A percentile compares a stretch with the other conserved stretches of the same genome.
These are phyloP conservation scores for Sphyrna mokarran DNA, from an alignment of 2,113 vertebrate genomes.

Conservation along the genomic window DNA sequence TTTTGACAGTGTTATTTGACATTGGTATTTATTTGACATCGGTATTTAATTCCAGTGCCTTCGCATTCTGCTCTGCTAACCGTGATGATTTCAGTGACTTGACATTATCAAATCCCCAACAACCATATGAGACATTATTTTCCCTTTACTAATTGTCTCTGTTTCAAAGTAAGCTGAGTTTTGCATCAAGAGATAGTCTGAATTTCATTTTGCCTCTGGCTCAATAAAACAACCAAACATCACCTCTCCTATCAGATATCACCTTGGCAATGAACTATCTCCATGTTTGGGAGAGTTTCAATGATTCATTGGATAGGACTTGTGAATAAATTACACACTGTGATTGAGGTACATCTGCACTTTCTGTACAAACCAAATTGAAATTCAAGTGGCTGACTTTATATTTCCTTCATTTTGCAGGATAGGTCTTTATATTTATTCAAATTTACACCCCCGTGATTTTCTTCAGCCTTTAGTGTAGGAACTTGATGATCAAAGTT, in stretches of 20 bases:
- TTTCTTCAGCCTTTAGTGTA: neutral
- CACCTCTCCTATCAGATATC: neutral
- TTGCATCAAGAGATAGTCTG: neutral
- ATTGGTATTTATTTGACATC: neutral
- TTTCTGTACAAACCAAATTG: neutral
- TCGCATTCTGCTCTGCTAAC: neutral
- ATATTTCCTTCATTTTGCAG: neutral
- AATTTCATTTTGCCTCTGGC: neutral
- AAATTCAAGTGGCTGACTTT: neutral
- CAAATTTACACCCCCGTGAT: neutral
- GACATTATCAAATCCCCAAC: neutral
- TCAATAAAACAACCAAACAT: neutral
- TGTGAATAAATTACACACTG: neutral
- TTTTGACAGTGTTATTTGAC: neutral
- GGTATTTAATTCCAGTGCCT: neutral
- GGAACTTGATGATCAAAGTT: neutral
- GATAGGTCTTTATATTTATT: no score
- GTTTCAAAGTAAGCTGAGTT: neutral
- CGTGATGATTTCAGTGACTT: neutral
- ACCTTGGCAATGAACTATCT: neutral
- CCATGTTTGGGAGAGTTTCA: neutral
- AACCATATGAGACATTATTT: neutral
- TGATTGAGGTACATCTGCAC: neutral
- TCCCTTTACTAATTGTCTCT: neutral
- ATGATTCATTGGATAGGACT: neutral